Evolutionary conservation across 2,113 vertebrate species (phyloP).

Genomic region (Megaptera novaeangliae): DNA sequence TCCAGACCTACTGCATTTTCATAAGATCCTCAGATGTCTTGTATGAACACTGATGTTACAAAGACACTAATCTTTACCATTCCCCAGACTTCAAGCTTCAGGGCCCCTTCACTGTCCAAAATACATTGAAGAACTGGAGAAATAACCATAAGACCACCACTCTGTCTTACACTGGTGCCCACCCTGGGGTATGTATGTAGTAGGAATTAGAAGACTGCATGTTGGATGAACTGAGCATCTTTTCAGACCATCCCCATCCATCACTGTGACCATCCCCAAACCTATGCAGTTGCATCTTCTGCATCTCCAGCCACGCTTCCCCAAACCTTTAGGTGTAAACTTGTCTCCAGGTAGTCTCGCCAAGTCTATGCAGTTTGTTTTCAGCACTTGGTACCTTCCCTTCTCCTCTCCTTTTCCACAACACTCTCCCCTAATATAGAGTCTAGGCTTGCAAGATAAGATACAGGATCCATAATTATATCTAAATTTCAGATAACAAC

Average conservation of each 20-base stretch:
- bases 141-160: neutral
- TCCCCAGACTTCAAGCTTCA: neutral
- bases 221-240: neutral
- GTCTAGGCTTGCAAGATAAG: slow-evolving; percentile 1
- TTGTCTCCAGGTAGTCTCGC: neutral
- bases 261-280: neutral
- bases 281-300: neutral
- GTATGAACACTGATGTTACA: neutral
- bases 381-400: neutral
- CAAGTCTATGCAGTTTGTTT: slow-evolving; percentile 16
- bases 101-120: neutral
- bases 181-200: neutral
- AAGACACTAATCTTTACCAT: neutral
- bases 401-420: neutral
- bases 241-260: neutral
- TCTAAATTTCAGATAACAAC: slow-evolving; percentile 35
- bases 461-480: neutral
- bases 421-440: neutral
- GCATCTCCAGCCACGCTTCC: neutral
- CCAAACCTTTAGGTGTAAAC: neutral
- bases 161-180: neutral
- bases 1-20: neutral
- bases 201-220: neutral
- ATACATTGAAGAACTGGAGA: neutral
- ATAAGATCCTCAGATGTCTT: neutral